Percentiles rank a stretch among this genome's conserved stretches.
These are phyloP conservation scores for Percina caprodes DNA, from an alignment of 2,113 vertebrate species.

Conservation along the genomic window DNA sequence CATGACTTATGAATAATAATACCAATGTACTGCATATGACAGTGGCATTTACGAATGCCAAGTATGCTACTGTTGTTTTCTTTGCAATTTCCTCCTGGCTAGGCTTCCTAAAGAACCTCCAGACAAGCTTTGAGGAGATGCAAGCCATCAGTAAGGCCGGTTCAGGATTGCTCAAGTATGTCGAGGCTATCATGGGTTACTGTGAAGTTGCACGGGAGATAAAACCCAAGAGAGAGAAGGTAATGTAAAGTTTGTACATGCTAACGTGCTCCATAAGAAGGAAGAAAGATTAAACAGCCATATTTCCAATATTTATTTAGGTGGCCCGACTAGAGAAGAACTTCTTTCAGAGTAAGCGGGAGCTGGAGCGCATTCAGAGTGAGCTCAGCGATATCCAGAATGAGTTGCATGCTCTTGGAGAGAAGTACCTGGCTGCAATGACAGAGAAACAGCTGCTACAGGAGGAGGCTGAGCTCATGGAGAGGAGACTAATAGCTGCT, in stretches of 20 bases:
- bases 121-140: constrained; percentile 92
- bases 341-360: constrained; percentile 89
- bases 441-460: constrained; percentile 90
- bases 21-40: not conserved
- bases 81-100: constrained; percentile 57
- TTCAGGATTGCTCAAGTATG: constrained; percentile 95
- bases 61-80: not conserved
- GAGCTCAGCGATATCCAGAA: constrained; percentile 88
- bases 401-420: constrained; percentile 88
- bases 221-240: constrained; percentile 96
- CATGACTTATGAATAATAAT: not conserved
- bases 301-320: constrained; percentile 71
- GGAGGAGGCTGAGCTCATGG: constrained; percentile 95
- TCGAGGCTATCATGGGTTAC: constrained; percentile 94
- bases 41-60: not conserved
- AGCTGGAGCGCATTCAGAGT: constrained; percentile 90
- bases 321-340: constrained; percentile 92
- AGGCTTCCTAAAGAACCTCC: constrained; percentile 91
- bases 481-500: constrained; percentile 91
- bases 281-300: not conserved
- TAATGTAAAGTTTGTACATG: constrained; percentile 52
- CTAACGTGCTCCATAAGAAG: not conserved
- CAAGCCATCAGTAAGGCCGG: constrained; percentile 94
- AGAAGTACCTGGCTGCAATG: constrained; percentile 89
- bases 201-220: constrained; percentile 92